Evolutionary conservation across 2,113 vertebrate species (phyloP), one percentile per base, ranked within the genome.

Genomic region (Chrysochloris asiatica): DNA sequence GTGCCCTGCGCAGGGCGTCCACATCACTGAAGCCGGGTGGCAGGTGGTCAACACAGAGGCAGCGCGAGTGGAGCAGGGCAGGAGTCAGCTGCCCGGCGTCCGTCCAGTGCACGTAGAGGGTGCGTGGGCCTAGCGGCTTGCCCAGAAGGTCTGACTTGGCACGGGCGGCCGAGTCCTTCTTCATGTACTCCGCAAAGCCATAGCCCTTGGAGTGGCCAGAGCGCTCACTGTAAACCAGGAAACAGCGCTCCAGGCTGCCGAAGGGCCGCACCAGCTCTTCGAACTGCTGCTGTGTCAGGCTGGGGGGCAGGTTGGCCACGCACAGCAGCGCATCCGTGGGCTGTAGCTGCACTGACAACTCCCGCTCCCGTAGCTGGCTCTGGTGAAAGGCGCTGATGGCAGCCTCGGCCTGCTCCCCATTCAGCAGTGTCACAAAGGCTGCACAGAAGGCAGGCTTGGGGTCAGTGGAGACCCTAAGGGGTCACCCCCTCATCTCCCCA

Each of bases 171-270:
- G 99, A 99, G 95, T 99, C 99, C 96, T 99, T 99, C 94, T 99
- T 99, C 99, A 99, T 99, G 94, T 99, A 99, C 95, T 99, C 99
- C 33, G 99, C 99, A 2, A 99, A 99, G 65, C 99, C 99, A 0
- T 99, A 99, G 43, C 99, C 99, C 93, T 99, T 99, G 38, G 99
- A 99, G 61, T 98, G 98, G 28, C 99, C 99, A 0, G 98, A 98
- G 61, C 93, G 75, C 30, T 97, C 83, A 0, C 98, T 99, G 97
- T 99, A 98, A 8, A 99, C 99, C 95, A 99, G 96, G 93, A 99
- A 99, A 95, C 99, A 99, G 33, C 99, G 98, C 90, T 99, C 99
- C 89, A 99, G 93, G 97, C 99, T 99, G 50, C 99, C 99, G 0
- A 99, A 99, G n/a, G 99, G 99, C 0, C 99, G 97, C 36, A 99